Conservation (phyloP, 2,797 vertebrate species). For the Enteromius paludinosus region DNA sequence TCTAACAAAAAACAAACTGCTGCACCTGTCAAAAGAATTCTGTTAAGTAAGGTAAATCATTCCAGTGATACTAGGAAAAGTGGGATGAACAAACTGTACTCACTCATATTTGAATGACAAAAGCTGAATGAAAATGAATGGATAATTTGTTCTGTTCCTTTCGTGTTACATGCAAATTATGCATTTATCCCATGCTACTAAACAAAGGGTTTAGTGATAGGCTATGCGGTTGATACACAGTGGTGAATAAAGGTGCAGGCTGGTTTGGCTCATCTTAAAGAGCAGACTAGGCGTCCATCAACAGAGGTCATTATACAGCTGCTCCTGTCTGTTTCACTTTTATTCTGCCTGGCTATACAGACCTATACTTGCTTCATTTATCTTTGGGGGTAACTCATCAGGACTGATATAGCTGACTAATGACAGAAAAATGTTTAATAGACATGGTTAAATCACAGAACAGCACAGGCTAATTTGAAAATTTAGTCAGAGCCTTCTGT, state of each 20-base stretch:
- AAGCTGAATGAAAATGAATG: not conserved
- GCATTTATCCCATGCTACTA: conserved; percentile 6
- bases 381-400: conserved; percentile 60
- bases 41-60: conserved; percentile 70
- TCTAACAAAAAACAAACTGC: conserved; percentile 47
- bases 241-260: conserved; percentile 2
- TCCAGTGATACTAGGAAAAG: conserved; percentile 64
- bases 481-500: not conserved
- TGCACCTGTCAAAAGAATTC: conserved; percentile 64
- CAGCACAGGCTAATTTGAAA: not conserved
- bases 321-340: conserved; percentile 69
- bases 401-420: conserved; percentile 59
- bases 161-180: conserved; percentile 1
- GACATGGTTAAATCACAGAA: not conserved
- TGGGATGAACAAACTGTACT: conserved; percentile 53
- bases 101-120: not conserved
- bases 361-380: conserved; percentile 65
- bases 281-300: conserved; percentile 20
- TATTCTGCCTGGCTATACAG: conserved; percentile 59
- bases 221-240: not conserved
- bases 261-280: not conserved
- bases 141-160: not conserved
- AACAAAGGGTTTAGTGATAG: not conserved
- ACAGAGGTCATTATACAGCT: conserved; percentile 66
- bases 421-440: conserved; percentile 39